Evolutionary conservation across 2,113 vertebrate species (phyloP).

Genomic region (Pteropus alecto): DNA sequence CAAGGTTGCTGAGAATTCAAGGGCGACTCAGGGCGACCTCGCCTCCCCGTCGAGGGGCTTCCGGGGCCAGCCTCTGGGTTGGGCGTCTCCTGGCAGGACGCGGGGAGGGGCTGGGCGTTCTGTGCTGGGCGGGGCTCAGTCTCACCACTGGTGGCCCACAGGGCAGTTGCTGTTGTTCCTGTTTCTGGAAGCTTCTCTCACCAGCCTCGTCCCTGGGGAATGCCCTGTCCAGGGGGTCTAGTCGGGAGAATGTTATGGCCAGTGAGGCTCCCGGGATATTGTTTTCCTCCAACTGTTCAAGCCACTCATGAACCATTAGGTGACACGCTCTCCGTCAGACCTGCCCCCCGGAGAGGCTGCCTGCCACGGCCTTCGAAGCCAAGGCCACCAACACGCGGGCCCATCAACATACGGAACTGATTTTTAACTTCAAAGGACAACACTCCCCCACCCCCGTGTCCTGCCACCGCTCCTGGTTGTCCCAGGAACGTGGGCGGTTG

Average conservation of each 20-base stretch:
- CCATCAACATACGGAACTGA: neutral
- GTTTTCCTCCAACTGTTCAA: neutral
- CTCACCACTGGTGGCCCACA: accelerated
- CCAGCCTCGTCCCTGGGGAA: neutral
- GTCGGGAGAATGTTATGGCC: neutral
- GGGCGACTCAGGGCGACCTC: neutral
- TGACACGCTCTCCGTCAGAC: neutral
- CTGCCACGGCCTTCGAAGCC: neutral
- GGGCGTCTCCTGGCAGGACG: neutral
- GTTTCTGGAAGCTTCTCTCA: neutral
- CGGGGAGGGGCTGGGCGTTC: neutral
- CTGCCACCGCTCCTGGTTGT: accelerated
- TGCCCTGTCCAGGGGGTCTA: neutral
- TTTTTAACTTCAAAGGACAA: constrained; percentile 18
- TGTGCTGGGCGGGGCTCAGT: neutral
- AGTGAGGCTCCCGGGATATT: neutral
- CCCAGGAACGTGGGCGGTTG: too few species aligned
- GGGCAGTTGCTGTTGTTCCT: accelerated
- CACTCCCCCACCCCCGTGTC: neutral
- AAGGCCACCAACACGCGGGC: neutral
- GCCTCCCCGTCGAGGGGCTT: neutral
- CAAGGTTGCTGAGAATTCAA: neutral
- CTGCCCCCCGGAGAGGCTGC: neutral
- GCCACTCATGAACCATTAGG: neutral
- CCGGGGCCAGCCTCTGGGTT: accelerated